phyloP scores from a whole-genome alignment of 2,113 vertebrate genomes.

The Alectura lathami region DNA sequence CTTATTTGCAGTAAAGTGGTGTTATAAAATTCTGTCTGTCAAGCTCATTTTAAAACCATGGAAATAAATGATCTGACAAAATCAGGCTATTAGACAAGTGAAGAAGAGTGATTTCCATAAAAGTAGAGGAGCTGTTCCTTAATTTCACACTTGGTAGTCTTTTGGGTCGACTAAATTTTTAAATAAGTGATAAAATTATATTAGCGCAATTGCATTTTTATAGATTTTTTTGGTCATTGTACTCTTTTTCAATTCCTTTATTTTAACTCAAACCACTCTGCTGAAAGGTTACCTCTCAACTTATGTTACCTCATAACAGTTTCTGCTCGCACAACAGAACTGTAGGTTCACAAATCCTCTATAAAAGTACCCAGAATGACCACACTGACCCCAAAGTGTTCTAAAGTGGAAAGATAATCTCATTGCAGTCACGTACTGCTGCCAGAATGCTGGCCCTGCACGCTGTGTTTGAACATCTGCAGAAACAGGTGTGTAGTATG shows the following conservation, averaged over 20 bases:
- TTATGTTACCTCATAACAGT: constrained; percentile 73
- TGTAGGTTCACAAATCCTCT: constrained; percentile 57
- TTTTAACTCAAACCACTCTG: constrained; percentile 81
- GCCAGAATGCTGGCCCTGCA: neutral
- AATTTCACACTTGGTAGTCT: constrained; percentile 89
- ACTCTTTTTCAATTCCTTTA: constrained; percentile 84
- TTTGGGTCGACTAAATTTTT: constrained; percentile 89
- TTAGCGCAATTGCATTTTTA: constrained; percentile 87
- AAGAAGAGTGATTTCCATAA: constrained; percentile 88
- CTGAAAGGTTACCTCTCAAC: constrained; percentile 80
- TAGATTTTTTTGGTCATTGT: constrained; percentile 88
- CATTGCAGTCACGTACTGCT: neutral
- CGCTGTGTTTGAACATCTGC: neutral
- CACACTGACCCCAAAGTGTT: constrained; percentile 7
- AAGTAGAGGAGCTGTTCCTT: constrained; percentile 84
- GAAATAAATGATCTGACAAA: constrained; percentile 89
- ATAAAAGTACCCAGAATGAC: neutral
- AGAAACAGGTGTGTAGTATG: neutral
- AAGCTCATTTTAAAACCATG: constrained; percentile 86
- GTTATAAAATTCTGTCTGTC: constrained; percentile 88
- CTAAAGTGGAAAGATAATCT: neutral
- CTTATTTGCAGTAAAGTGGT: constrained; percentile 88
- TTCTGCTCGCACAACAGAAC: constrained; percentile 55
- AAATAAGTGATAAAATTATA: constrained; percentile 91
- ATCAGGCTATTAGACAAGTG: constrained; percentile 86